Evolutionary conservation across 1,140 invertebrate species (phyloP).

Genomic region (Drosophila ohnishii): DNA sequence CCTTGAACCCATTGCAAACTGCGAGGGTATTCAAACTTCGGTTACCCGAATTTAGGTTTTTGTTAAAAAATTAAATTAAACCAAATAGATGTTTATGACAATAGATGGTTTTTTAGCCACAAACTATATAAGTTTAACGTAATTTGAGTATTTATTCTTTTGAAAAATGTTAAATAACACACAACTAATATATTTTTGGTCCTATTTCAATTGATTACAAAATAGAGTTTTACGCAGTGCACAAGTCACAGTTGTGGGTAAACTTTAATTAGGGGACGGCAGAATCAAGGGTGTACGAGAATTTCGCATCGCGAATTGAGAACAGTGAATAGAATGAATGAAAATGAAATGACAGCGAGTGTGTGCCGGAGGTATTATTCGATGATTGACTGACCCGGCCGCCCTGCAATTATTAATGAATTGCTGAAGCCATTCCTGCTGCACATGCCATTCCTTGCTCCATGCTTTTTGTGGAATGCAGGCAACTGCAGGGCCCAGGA

Average conservation of each 20-base stretch:
- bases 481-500: not conserved
- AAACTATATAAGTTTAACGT: too few species aligned
- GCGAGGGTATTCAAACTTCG: too few species aligned
- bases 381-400: constrained; percentile 19
- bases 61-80: too few species aligned
- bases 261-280: not conserved
- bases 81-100: too few species aligned
- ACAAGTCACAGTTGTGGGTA: not conserved
- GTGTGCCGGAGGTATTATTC: constrained; percentile 16
- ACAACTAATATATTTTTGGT: too few species aligned
- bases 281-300: not conserved
- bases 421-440: constrained; percentile 10
- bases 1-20: too few species aligned
- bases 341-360: constrained; percentile 1
- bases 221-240: not conserved
- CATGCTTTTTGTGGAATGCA: constrained; percentile 13
- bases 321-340: constrained; percentile 9
- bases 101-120: too few species aligned
- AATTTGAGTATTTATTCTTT: too few species aligned
- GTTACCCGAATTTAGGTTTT: too few species aligned
- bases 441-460: not conserved
- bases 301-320: constrained; percentile 6
- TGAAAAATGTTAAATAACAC: too few species aligned
- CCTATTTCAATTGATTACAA: too few species aligned
- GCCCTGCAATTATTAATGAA: constrained; percentile 25